Base-by-base conservation (phyloP, 64 coral and sea anemone genomes). In the Stichodactyla mertensii region DNA sequence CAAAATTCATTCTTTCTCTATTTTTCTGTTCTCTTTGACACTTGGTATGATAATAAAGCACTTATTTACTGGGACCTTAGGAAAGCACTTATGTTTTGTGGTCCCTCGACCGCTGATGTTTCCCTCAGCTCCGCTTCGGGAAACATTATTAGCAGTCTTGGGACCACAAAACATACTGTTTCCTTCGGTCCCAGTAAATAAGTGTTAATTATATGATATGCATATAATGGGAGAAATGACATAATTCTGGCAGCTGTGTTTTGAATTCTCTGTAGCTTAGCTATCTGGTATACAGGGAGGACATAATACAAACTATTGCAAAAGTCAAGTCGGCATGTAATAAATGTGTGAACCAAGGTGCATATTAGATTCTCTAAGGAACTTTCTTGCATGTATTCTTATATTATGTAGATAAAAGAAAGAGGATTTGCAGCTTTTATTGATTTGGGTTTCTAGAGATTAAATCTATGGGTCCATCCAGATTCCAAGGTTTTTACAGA, bases 241-340 rank as follows among this genome's bases (percentile, higher is more conserved):
- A n/a, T n/a, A n/a, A n/a, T 4, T 19, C 67, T 71, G 11, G 67
- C 67, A 6, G 67, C 24, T 10, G 64, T 82, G 53, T 92, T 92
- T 70, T 92, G 79, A 52, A 88, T 61, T 16, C 87, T 55, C 61
- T 88, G 84, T 28, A 83, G 77, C 36, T 92, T 87, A 14, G 23
- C 28, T 22, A 92, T 71, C n/a, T 74, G 54, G 18, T 67, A 78
- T 23, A 79, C 86, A 19, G 91, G 85, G 26, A 88, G 82, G 26
- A 66, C 86, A 79, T 53, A 77, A 15, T 84, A 57, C 54, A 92
- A 22, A 55, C 53, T 60, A 22, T 88, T 92, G 19, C 86, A 92
- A 7, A n/a, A 80, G 61, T 88, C 91, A 8, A 82, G 19, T 31
- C 0, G 16, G 19, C 79, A 23, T 7, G 79, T 82, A 20, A 82